Conservation (phyloP, 1,140 invertebrate species). For the Zaprionus davidi region DNA sequence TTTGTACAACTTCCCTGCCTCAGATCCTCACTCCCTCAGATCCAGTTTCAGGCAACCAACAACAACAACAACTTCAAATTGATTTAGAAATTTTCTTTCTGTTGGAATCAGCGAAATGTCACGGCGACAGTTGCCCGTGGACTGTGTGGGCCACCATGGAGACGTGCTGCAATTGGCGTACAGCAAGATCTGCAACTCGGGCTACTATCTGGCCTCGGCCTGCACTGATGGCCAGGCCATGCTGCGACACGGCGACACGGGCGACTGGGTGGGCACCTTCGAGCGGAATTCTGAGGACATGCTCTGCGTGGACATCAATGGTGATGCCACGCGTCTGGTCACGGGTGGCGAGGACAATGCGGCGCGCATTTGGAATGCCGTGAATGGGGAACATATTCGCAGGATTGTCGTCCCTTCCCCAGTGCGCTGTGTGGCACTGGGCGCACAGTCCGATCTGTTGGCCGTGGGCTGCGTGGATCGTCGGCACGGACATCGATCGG, state of each 20-base stretch:
- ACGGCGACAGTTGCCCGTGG: conserved; percentile 85
- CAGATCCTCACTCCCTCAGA: not conserved
- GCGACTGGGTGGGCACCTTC: conserved; percentile 98
- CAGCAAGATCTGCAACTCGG: conserved; percentile 94
- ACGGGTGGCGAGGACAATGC: conserved; percentile 97
- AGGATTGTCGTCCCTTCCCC: conserved; percentile 96
- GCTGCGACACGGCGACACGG: conserved; percentile 97
- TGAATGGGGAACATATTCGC: conserved; percentile 93
- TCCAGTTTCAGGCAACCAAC: not conserved
- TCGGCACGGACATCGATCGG: conserved; percentile 85
- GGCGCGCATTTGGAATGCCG: conserved; percentile 97
- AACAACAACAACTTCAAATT: not conserved
- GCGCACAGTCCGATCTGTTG: not conserved
- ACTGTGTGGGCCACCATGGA: conserved; percentile 96
- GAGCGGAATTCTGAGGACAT: conserved; percentile 97
- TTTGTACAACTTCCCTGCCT: not conserved
- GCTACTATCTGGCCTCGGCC: conserved; percentile 93
- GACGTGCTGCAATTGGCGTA: conserved; percentile 97
- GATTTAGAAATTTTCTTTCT: not conserved
- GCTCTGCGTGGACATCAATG: conserved; percentile 96
- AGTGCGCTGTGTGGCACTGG: conserved; percentile 96
- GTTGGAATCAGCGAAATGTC: conserved; percentile 8
- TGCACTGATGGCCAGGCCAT: conserved; percentile 99
- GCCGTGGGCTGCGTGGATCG: conserved; percentile 33
- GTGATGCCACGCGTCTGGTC: conserved; percentile 93